phyloP scores from a whole-genome alignment of 2,888 invertebrate species.

The Diaphora mendica region DNA sequence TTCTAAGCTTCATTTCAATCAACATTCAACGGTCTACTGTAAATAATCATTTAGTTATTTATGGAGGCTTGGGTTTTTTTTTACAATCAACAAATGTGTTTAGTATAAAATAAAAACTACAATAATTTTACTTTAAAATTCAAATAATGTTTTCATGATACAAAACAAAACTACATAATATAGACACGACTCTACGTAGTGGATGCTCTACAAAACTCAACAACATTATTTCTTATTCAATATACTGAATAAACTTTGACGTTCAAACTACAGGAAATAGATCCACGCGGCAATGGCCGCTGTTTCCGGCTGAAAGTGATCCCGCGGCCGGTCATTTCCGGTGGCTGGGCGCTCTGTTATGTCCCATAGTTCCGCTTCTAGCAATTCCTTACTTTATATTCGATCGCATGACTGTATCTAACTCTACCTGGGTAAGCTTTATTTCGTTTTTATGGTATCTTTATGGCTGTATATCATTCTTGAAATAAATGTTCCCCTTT shows the following conservation, averaged over 20 bases:
- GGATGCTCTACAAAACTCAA: conserved; percentile 17
- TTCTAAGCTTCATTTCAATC: no score
- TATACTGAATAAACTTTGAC: conserved; percentile 61
- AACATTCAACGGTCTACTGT: no score
- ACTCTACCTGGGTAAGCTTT: conserved; percentile 30
- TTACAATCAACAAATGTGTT: no score
- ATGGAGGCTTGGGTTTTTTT: no score
- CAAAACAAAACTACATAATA: neutral
- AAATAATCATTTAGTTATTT: no score
- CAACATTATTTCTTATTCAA: conserved; percentile 49
- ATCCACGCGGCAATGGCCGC: conserved; percentile 63
- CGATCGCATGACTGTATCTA: conserved; percentile 29
- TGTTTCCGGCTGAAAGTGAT: conserved; percentile 69
- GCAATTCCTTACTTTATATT: conserved; percentile 37
- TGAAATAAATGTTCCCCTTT: neutral
- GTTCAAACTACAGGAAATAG: conserved; percentile 68
- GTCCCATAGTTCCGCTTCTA: conserved; percentile 54
- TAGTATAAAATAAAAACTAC: no score
- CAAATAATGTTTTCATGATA: conserved; percentile 26
- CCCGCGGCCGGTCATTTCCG: conserved; percentile 62
- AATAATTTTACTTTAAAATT: conserved; percentile 16
- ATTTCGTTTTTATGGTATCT: conserved; percentile 18
- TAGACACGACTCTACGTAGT: conserved; percentile 17
- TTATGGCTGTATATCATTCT: neutral
- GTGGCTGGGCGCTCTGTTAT: conserved; percentile 60